Percentiles rank a stretch among this genome's conserved stretches.
These are phyloP conservation scores for Tetramorium simillimum DNA, from an alignment of 1,140 invertebrate species.

Conservation along the genomic window DNA sequence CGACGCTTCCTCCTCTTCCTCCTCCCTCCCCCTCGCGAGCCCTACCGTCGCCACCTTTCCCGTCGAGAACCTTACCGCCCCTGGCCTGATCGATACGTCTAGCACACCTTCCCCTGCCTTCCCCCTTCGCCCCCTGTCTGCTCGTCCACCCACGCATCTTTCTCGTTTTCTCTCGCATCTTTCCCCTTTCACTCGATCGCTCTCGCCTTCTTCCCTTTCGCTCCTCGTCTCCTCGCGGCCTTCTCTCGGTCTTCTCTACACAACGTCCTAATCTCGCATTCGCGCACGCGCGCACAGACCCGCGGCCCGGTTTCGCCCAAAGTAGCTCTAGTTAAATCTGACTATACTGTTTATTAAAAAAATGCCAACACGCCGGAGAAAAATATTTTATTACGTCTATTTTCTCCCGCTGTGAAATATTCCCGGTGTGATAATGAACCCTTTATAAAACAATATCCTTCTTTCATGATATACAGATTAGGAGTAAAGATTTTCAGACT, in stretches of 20 bases:
- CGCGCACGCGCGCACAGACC: slow-evolving; percentile 51
- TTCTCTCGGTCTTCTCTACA: slow-evolving; percentile 9
- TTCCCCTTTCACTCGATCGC: slow-evolving; percentile 31
- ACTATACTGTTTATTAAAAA: not conserved
- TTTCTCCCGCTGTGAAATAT: too few relatives aligned
- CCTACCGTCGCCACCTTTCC: slow-evolving; percentile 24
- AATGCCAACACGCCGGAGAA: not conserved
- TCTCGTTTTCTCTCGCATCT: slow-evolving; percentile 59
- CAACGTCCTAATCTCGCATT: slow-evolving; percentile 46
- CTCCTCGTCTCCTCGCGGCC: not conserved
- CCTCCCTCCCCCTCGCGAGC: not conserved
- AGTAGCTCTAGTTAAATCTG: not conserved
- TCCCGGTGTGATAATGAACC: not conserved
- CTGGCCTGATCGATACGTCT: slow-evolving; percentile 81
- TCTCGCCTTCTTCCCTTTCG: slow-evolving; percentile 55
- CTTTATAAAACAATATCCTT: not conserved
- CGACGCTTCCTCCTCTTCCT: not conserved
- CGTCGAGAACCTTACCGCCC: slow-evolving; percentile 70
- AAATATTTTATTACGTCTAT: not conserved
- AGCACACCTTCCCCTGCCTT: slow-evolving; percentile 73
- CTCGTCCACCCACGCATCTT: slow-evolving; percentile 15
- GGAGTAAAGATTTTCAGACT: not conserved
- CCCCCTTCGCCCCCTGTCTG: not conserved
- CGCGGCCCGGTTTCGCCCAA: slow-evolving; percentile 10
- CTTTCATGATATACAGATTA: not conserved